phyloP scores from a whole-genome alignment of 2,888 invertebrate genomes.

The Sinodicranocentrus sp. region DNA sequence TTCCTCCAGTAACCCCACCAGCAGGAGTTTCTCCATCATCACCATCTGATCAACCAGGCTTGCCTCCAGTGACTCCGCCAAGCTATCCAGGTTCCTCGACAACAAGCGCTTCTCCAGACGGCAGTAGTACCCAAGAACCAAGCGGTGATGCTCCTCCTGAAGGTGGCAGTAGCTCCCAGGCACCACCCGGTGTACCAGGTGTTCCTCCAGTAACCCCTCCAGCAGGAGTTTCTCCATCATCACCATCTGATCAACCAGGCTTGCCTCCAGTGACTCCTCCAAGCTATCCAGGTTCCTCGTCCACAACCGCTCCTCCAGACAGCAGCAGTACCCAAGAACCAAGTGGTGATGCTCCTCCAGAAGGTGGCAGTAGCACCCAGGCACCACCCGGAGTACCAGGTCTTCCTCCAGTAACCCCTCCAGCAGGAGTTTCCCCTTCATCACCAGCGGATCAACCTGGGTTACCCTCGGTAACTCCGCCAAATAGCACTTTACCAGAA shows the following conservation, averaged over 20 bases:
- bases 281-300: not conserved
- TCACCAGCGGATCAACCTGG: conserved; percentile 28
- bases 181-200: conserved; percentile 20
- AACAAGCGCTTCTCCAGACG: conserved; percentile 22
- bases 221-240: not conserved
- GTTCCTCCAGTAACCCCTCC: not conserved
- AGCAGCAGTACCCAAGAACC: conserved; percentile 3
- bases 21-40: not conserved
- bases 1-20: not conserved
- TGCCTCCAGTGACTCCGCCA: conserved; percentile 2
- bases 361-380: conserved; percentile 1
- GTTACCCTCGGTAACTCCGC: conserved; percentile 16
- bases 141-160: not conserved
- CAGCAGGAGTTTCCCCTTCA: conserved; percentile 33
- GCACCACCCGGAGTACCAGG: conserved; percentile 24
- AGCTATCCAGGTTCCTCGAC: conserved; percentile 21
- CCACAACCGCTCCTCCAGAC: too few species aligned
- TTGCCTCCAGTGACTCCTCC: not conserved
- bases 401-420: conserved; percentile 27
- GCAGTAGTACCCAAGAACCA: conserved; percentile 6
- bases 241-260: not conserved
- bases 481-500: conserved; percentile 32
- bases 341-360: conserved; percentile 15
- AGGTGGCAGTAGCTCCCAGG: not conserved
- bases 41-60: conserved; percentile 3